Conservation (phyloP, 2,888 invertebrate genomes). For the Andrena flavipes region DNA sequence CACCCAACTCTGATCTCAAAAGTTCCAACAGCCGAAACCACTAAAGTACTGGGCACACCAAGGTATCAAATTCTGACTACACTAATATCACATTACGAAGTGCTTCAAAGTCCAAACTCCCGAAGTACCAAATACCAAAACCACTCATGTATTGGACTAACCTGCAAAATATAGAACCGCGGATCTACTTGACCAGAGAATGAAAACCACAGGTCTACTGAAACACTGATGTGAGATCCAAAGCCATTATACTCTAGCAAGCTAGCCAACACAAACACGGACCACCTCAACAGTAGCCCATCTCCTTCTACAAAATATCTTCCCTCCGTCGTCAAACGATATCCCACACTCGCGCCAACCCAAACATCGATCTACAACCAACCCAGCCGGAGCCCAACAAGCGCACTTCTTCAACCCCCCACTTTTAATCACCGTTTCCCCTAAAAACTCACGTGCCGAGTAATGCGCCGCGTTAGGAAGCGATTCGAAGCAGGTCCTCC, state of each 20-base stretch:
- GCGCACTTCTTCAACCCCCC: no score
- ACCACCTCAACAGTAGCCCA: neutral
- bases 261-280: neutral
- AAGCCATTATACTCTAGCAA: constrained; percentile 9
- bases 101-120: neutral
- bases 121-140: constrained; percentile 14
- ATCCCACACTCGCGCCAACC: no score
- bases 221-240: constrained; percentile 2
- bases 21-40: no score
- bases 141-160: constrained; percentile 4
- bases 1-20: no score
- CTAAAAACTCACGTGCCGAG: no score
- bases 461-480: no score
- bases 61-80: neutral
- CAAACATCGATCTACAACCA: no score
- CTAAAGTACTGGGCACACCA: no score
- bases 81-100: constrained; percentile 4
- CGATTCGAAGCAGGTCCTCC: no score
- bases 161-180: constrained; percentile 16
- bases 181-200: constrained; percentile 11
- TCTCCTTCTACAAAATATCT: neutral
- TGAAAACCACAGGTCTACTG: constrained; percentile 7
- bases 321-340: no score
- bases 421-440: no score
- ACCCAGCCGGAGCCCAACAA: no score